Evolutionary conservation across 2,113 vertebrate species (phyloP).

Genomic region (Tachysurus vachellii): DNA sequence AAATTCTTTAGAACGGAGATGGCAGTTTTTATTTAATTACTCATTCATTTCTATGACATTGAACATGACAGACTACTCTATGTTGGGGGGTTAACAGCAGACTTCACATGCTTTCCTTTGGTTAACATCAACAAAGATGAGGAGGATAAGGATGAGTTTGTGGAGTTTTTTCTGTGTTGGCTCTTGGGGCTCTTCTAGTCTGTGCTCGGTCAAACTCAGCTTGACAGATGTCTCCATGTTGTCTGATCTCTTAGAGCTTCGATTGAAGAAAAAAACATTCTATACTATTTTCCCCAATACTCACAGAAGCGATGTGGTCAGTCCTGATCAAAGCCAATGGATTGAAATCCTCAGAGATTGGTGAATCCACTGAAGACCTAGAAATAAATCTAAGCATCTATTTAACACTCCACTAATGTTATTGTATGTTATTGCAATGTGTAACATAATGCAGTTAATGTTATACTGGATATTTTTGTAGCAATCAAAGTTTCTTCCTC

Average conservation of each 20-base stretch:
- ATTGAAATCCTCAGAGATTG: slow-evolving; percentile 8
- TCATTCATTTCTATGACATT: slow-evolving; percentile 64
- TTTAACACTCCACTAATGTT: background rate
- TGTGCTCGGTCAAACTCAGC: slow-evolving; percentile 66
- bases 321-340: slow-evolving; percentile 38
- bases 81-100: slow-evolving; percentile 63
- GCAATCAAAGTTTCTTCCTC: slow-evolving; percentile 7
- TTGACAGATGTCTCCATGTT: slow-evolving; percentile 74
- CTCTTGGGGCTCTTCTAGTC: slow-evolving; percentile 63
- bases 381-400: background rate
- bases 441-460: too few relatives aligned
- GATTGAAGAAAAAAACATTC: slow-evolving; percentile 28
- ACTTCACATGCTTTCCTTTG: slow-evolving; percentile 73
- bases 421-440: background rate
- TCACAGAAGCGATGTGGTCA: slow-evolving; percentile 59
- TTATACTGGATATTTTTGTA: background rate
- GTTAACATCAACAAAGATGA: slow-evolving; percentile 74
- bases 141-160: slow-evolving; percentile 56
- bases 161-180: slow-evolving; percentile 42
- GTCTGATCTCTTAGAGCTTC: slow-evolving; percentile 71
- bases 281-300: slow-evolving; percentile 67
- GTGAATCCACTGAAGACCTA: background rate
- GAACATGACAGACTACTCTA: slow-evolving; percentile 67
- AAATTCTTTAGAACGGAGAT: slow-evolving; percentile 51
- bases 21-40: slow-evolving; percentile 56